phyloP scores from a whole-genome alignment of 2,797 vertebrate species.

The Dromococcyx pavoninus region DNA sequence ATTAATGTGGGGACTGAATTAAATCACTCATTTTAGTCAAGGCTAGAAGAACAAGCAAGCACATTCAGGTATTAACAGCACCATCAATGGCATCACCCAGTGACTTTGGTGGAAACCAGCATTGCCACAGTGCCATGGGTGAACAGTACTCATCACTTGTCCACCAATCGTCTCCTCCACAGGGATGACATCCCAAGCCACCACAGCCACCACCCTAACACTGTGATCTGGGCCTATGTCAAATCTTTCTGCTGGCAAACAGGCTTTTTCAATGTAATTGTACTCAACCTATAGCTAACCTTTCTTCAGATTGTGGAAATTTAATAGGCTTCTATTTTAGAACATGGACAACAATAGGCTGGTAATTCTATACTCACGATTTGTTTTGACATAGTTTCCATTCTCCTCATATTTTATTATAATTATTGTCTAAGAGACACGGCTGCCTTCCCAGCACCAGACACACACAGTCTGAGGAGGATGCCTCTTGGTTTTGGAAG shows the following conservation, averaged over 20 bases:
- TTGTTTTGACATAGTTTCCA: neutral
- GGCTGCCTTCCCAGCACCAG: neutral
- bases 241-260: neutral
- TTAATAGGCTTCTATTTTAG: neutral
- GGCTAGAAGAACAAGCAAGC: neutral
- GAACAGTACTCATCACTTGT: neutral
- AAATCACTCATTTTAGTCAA: neutral
- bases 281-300: neutral
- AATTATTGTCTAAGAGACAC: neutral
- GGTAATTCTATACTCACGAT: neutral
- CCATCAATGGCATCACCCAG: neutral
- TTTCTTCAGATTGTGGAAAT: neutral
- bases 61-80: neutral
- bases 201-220: neutral
- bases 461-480: neutral
- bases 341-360: neutral
- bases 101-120: neutral
- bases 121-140: fast-evolving
- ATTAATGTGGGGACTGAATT: neutral
- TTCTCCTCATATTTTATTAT: neutral
- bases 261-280: neutral
- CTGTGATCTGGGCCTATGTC: neutral
- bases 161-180: neutral
- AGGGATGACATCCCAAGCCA: neutral
- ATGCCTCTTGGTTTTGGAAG: neutral